Evolutionary conservation across 1,140 invertebrate species (phyloP).

Genomic region (Macrobrachium nipponense): DNA sequence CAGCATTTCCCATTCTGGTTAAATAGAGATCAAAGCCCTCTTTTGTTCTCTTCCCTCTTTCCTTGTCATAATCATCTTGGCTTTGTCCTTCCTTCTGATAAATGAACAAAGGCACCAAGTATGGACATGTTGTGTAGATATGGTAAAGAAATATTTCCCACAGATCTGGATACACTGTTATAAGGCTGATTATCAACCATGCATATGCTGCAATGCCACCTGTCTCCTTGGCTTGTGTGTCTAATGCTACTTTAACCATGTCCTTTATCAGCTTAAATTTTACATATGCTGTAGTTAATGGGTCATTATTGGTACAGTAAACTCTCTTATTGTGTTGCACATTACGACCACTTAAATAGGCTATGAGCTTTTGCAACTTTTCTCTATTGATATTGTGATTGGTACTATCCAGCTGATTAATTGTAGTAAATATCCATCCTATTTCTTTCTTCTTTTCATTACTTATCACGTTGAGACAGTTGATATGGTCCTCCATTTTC

Average conservation of each 20-base stretch:
- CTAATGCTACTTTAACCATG: conserved; percentile 15
- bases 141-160: conserved; percentile 39
- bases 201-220: conserved; percentile 21
- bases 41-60: background rate
- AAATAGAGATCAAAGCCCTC: conserved; percentile 20
- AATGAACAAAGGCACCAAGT: conserved; percentile 12
- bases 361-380: conserved; percentile 26
- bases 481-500: conserved; percentile 6
- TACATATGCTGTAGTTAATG: conserved; percentile 3
- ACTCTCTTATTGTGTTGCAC: background rate
- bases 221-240: background rate
- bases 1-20: conserved; percentile 11
- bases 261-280: conserved; percentile 6
- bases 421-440: background rate
- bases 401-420: conserved; percentile 11
- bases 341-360: conserved; percentile 2
- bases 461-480: background rate
- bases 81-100: conserved; percentile 12
- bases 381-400: conserved; percentile 25
- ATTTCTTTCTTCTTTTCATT: conserved; percentile 2
- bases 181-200: conserved; percentile 20
- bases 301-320: background rate
- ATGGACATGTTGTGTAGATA: conserved; percentile 15
- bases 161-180: conserved; percentile 23
- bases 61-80: conserved; percentile 8